A percentile compares a stretch with the other conserved stretches of the same genome.
Conservation (phyloP, 2,797 vertebrate species). For the Diglossa cyanea region DNA sequence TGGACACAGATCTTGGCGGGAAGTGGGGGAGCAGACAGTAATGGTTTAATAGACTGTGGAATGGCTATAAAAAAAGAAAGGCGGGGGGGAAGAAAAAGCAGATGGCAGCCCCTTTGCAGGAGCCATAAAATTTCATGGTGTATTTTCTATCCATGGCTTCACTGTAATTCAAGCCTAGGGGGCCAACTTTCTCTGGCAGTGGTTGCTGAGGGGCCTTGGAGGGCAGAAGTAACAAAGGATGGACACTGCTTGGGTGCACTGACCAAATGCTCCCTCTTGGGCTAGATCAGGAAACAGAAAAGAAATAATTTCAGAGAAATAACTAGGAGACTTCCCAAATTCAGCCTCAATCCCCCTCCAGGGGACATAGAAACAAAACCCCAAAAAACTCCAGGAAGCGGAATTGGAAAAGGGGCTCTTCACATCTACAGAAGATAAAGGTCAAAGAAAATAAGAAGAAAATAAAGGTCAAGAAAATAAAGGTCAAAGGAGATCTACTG, state of each 20-base stretch:
- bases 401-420: not conserved
- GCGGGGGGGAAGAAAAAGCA: conserved; percentile 70
- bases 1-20: conserved; percentile 34
- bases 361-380: not conserved
- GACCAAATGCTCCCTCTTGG: conserved; percentile 1
- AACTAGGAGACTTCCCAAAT: not conserved
- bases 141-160: conserved; percentile 89
- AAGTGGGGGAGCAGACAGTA: conserved; percentile 45
- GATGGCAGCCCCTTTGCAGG: conserved; percentile 80
- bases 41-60: conserved; percentile 66
- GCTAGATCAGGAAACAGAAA: not conserved
- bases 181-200: conserved; percentile 76
- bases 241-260: not conserved
- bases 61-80: conserved; percentile 21
- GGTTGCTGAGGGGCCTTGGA: not conserved
- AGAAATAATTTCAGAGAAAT: not conserved
- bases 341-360: not conserved
- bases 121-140: conserved; percentile 92
- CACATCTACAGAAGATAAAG: not conserved
- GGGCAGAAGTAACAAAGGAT: conserved; percentile 29
- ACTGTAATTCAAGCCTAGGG: conserved; percentile 84
- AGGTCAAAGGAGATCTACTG: not conserved
- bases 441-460: not conserved
- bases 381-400: not conserved
- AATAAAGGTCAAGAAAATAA: not conserved